Base-by-base conservation (phyloP, 2,797 vertebrate species). In the Odontamblyopus lacepedii region DNA sequence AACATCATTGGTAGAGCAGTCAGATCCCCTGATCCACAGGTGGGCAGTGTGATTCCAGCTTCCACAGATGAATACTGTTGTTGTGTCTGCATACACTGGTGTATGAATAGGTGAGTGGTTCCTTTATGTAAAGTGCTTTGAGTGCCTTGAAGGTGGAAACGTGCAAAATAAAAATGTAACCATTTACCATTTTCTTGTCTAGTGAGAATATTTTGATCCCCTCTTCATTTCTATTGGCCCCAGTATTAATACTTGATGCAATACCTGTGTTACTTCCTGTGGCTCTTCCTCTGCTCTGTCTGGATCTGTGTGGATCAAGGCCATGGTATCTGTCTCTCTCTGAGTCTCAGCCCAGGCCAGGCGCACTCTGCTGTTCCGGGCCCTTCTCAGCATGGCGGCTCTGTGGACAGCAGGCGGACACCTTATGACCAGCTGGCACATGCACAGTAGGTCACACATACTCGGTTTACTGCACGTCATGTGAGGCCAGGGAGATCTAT, bases 361-460 rank as follows among this genome's bases (percentile, higher is more conserved):
- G 75, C 93, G 93, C 55, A 94, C 91, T 35, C 91, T 93, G 88
- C 94, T 91, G 76, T 90, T 95, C 56, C 95, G 92, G 2, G 94
- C 82, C 38, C 95, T 92, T 69, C 95, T 93, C 7, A 95, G 93
- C 96, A 96, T 96, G 88, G 84, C 84, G 76, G 76, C 75, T 86
- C 90, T 92, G 86, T 32, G 59, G 57, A 77, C 67, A 72, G 67
- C 73, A 81, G 51, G 76, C 35, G 59, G 56, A 32, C 51, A 68
- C 69, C 69, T 75, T 71, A 74, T 48, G 64, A 86, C 74, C 72
- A 85, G 80, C 78, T 88, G 85, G 56, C 67, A 60, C 2, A 35
- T 5, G 29, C 26, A 59, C 23, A 71, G 29, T n/a, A 59, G 30
- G 63, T 50, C 63, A n/a, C 35, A 55, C n/a, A 56, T 38, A 53